A percentile compares a stretch with the other conserved stretches of the same genome.
These are phyloP conservation scores for Thinocorus orbignyianus DNA, from an alignment of 2,113 vertebrate genomes.

Conservation along the genomic window DNA sequence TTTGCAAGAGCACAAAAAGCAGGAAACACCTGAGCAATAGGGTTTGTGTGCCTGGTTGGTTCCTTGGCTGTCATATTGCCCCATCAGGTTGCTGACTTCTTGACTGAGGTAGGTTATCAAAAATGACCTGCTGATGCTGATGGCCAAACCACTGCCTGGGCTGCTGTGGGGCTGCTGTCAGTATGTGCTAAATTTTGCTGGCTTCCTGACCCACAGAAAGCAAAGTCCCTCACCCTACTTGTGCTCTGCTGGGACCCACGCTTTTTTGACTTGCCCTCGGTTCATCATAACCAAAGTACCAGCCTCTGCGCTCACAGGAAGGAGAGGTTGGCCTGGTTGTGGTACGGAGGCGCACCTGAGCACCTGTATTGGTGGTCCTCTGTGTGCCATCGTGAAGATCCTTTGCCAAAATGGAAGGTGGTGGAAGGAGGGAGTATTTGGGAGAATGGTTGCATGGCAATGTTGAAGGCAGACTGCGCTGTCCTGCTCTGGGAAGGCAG, in stretches of 20 bases:
- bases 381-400: background rate
- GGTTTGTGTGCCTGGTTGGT: background rate
- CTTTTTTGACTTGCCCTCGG: background rate
- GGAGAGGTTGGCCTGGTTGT: background rate
- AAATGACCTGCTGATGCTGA: background rate
- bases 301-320: accelerated
- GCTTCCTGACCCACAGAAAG: background rate
- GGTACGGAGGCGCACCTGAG: background rate
- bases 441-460: background rate
- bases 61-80: background rate
- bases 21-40: background rate
- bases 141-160: background rate
- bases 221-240: background rate
- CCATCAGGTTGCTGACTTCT: background rate
- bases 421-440: background rate
- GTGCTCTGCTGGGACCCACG: background rate
- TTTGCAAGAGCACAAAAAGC: background rate
- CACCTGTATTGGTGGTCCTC: background rate
- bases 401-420: background rate
- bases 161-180: background rate
- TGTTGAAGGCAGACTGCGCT: background rate
- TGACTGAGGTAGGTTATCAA: background rate
- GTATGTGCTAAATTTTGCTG: background rate
- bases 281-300: background rate
- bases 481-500: background rate